Percentiles rank a stretch among this genome's conserved stretches.
Conservation (phyloP, 2,888 invertebrate species). For the Labia minor region DNA sequence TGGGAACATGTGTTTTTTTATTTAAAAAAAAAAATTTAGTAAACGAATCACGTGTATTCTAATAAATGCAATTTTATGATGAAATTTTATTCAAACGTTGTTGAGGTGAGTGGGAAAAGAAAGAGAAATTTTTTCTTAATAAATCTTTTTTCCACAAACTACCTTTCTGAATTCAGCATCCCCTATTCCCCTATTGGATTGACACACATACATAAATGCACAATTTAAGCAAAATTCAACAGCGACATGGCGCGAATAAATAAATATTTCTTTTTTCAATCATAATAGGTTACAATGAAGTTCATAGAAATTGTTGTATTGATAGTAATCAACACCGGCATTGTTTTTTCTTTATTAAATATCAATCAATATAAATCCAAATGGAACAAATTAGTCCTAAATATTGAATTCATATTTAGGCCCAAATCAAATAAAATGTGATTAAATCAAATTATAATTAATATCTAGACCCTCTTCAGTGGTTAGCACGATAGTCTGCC, state of each 20-base stretch:
- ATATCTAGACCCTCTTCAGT: no score
- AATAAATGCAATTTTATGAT: not conserved
- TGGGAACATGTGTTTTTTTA: not conserved
- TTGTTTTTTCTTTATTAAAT: no score
- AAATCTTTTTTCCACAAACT: not conserved
- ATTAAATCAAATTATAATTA: no score
- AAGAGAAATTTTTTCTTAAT: not conserved
- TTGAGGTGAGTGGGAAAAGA: not conserved
- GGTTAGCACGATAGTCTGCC: no score
- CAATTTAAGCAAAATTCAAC: not conserved
- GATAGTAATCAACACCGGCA: no score
- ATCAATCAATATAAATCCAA: no score
- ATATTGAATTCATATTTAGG: no score
- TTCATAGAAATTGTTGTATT: no score
- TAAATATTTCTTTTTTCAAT: not conserved
- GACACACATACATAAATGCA: not conserved
- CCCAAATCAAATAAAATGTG: no score
- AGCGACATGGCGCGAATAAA: not conserved
- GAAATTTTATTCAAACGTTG: not conserved
- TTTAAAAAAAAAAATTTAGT: not conserved
- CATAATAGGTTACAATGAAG: not conserved
- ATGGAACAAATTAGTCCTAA: no score
- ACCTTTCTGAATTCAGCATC: not conserved
- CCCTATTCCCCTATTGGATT: not conserved
- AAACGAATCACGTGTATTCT: conserved; percentile 6